Base-by-base conservation (phyloP, 2,113 vertebrate genomes). In the Pionites leucogaster region DNA sequence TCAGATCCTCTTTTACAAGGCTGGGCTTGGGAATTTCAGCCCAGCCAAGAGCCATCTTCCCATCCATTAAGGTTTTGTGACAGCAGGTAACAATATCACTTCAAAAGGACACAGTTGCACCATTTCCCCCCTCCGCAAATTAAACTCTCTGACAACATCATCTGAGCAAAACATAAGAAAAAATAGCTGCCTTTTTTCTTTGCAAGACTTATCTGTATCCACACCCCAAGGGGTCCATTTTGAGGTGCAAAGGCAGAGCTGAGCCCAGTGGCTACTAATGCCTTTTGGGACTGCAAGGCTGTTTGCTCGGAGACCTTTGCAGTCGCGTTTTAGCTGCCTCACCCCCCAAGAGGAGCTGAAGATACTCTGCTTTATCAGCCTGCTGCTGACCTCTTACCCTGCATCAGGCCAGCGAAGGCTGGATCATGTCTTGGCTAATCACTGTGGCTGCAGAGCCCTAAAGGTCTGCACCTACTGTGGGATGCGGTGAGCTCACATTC, bases 1-100 rank as follows among this genome's bases (percentile, higher is more conserved):
- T 53, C 91, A 82, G 91, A 64, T 96, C 86, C 49, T 85, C 90
- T 97, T 97, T 97, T 95, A 95, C 95, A 97, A 97, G 96, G 95
- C 89, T 24, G 88, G 29, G 75, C 90, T 83, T 0, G 44, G 96
- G 94, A 83, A 78, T 95, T 85, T n/a, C 92, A 47, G 80, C 35
- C 69, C 82, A 37, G 94, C 72, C 94, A 33, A 53, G 96, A 94
- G 79, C 68, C 86, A 57, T 82, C 95, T 92, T 69, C 69, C 59
- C 93, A 88, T 95, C 94, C 95, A 95, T 95, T 95, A 95, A 17
- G 42, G 62, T 46, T 27, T 23, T 0, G 6, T 90, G 96, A 82
- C 82, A 94, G 94, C 95, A 81, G 93, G 93, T 96, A 82, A 52
- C 49, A 46, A 19, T 39, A 71, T 27, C 86, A 8, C 88, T 86